phyloP scores from a whole-genome alignment of 2,113 vertebrate genomes.

The Nycticryphes semicollaris region DNA sequence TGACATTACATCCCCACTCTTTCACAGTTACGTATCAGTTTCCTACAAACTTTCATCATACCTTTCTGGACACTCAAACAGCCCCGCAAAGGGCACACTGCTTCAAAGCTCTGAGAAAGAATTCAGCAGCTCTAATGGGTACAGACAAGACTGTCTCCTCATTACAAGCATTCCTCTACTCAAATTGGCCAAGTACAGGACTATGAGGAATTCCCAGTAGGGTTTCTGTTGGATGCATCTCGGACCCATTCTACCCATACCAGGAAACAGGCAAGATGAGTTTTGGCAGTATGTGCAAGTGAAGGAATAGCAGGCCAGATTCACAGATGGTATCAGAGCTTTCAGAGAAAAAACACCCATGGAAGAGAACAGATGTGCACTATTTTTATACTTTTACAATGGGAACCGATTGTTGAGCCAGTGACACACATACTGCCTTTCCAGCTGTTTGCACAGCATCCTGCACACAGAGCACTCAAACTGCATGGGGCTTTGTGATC shows the following conservation, averaged over 20 bases:
- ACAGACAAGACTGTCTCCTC: background rate
- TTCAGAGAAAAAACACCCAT: background rate
- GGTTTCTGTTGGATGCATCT: background rate
- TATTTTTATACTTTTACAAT: background rate
- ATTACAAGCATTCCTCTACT: background rate
- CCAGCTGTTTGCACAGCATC: background rate
- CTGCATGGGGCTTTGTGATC: fast-evolving
- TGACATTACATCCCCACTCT: background rate
- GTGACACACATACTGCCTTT: background rate
- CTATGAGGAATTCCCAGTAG: background rate
- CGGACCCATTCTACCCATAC: background rate
- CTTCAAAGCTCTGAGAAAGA: background rate
- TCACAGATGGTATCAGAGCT: background rate
- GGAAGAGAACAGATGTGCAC: background rate
- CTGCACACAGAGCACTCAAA: fast-evolving
- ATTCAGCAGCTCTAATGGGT: background rate
- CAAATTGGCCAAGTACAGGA: background rate
- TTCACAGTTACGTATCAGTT: background rate
- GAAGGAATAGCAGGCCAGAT: background rate
- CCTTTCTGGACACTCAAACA: background rate
- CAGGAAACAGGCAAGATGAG: background rate
- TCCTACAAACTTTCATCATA: background rate
- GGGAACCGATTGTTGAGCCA: background rate
- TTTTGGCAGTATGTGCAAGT: background rate
- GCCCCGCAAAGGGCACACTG: background rate